phyloP scores from a whole-genome alignment of 1,140 invertebrate genomes.

The Delia radicum region DNA sequence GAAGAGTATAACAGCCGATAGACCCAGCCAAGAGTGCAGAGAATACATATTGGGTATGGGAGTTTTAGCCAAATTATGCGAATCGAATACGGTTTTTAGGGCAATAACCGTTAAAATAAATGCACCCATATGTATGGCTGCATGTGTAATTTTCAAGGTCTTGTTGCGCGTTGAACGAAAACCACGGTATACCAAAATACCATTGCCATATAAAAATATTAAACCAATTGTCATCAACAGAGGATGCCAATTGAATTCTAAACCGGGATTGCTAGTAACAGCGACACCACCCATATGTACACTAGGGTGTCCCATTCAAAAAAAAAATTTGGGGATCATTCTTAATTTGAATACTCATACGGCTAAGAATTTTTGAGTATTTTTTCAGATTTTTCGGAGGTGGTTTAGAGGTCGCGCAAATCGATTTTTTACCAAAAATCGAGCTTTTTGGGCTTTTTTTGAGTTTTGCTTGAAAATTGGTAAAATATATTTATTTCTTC shows the following conservation, averaged over 20 bases:
- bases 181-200: conserved; percentile 84
- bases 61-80: conserved; percentile 66
- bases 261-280: conserved; percentile 65
- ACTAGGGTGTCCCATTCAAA: too few relatives aligned
- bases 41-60: conserved; percentile 79
- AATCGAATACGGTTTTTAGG: conserved; percentile 82
- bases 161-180: conserved; percentile 74
- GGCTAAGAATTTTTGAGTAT: too few relatives aligned
- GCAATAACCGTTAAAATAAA: conserved; percentile 71
- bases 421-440: too few relatives aligned
- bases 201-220: conserved; percentile 83
- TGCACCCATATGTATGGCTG: conserved; percentile 66
- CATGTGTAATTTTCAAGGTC: conserved; percentile 77
- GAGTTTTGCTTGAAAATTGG: too few relatives aligned
- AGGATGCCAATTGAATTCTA: conserved; percentile 91
- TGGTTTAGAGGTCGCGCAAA: too few relatives aligned
- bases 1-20: conserved; percentile 75
- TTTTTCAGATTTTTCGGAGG: too few relatives aligned
- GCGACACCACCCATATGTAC: conserved; percentile 77
- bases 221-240: conserved; percentile 84
- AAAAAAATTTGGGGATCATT: too few relatives aligned
- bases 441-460: too few relatives aligned
- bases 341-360: too few relatives aligned
- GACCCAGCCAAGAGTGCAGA: conserved; percentile 85
- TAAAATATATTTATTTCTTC: too few relatives aligned